A percentile compares a stretch with the other conserved stretches of the same genome.
Evolutionary conservation across 1,140 invertebrate genomes (phyloP).

Genomic region (Nymphalis io): DNA sequence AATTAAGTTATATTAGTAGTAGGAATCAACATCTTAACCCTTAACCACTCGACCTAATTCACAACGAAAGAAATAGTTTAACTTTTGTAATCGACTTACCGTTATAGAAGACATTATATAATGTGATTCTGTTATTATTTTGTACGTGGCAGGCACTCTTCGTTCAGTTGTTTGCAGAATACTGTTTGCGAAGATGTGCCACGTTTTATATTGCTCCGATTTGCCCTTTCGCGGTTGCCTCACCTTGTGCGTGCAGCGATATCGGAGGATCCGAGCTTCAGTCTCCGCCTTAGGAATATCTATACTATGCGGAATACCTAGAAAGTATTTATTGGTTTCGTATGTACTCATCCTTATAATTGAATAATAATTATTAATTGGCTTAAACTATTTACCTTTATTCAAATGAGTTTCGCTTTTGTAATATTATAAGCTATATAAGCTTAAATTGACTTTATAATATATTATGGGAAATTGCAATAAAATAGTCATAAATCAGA

Average conservation of each 20-base stretch:
- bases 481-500: not conserved
- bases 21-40: too few species aligned
- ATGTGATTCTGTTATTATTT: constrained; percentile 33
- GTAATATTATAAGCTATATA: too few species aligned
- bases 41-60: not conserved
- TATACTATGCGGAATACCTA: constrained; percentile 46
- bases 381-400: not conserved
- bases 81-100: constrained; percentile 34
- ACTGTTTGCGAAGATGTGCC: constrained; percentile 67
- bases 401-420: not conserved
- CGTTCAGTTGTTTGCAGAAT: constrained; percentile 63
- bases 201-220: constrained; percentile 75
- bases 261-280: constrained; percentile 54
- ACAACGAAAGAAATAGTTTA: not conserved
- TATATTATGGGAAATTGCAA: not conserved
- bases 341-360: constrained; percentile 1
- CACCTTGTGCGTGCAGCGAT: constrained; percentile 72
- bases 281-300: constrained; percentile 58
- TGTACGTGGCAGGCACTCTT: constrained; percentile 50
- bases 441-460: too few species aligned
- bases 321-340: constrained; percentile 8
- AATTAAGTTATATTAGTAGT: too few species aligned
- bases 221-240: constrained; percentile 77
- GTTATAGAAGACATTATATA: constrained; percentile 40
- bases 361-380: not conserved